Evolutionary conservation across 2,113 vertebrate species (phyloP), one percentile per base, ranked within the genome.

Genomic region (Rhynchopsitta pachyrhyncha): DNA sequence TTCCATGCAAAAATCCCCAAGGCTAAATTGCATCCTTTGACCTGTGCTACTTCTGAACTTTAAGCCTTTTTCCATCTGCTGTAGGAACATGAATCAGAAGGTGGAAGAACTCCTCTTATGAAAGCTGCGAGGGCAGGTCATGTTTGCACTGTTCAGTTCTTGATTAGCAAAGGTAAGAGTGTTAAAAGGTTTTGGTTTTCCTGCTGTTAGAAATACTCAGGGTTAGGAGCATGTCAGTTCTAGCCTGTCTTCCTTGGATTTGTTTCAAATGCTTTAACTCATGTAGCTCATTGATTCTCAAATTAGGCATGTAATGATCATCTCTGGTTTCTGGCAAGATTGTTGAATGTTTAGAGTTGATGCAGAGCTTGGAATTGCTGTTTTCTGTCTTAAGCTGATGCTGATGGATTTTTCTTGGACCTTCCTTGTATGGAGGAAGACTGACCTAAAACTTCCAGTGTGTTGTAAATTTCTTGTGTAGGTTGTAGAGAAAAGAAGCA

Each of bases 71-170:
- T 81, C 75, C 82, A 2, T 84, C 49, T 93, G 37, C 49, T 88
- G 3, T 77, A 99, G 99, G 99, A 99, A 62, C 99, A 99, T 71
- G 99, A 99, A 97, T 99, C 99, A 8, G 99, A 99, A 98, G 99
- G 99, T 82, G 99, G 99, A 81, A 98, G 99, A 95, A 99, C 99
- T 47, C 99, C 99, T 87, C 97, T 99, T 81, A 99, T 99, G 99
- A 99, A 99, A 98, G 99, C 99, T 86, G 99, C 99, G 71, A 99
- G 99, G 97, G 99, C 99, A 28, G 99, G 99, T 92, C 99, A 99
- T 97, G 98, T 99, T 97, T 99, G 99, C 96, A 99, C 99, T 92
- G 99, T 99, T 90, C 99, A 99, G 97, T 99, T 99, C 97, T 98
- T 99, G 95, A 99, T 99, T 97, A 99, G 99, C 97, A 99, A 99